Conservation (phyloP, 2,888 invertebrate genomes). For the Leptopterna dolabrata region DNA sequence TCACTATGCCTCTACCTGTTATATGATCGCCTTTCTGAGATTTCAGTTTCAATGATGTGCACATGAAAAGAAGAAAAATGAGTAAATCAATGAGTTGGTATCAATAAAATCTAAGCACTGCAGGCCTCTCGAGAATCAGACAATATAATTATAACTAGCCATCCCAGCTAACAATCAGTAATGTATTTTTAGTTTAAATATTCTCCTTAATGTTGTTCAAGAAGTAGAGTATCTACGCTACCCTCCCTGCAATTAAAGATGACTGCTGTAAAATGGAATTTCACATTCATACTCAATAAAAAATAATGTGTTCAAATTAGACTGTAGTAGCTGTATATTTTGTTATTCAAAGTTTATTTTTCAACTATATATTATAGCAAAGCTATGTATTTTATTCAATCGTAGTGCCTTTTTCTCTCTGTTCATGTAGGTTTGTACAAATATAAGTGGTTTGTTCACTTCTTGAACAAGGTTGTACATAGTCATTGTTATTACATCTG, state of each 20-base stretch:
- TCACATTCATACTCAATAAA: conserved; percentile 23
- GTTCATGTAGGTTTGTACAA: conserved; percentile 22
- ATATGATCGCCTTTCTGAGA: too few relatives aligned
- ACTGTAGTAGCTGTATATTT: conserved; percentile 52
- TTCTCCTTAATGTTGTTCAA: neutral
- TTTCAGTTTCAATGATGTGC: too few relatives aligned
- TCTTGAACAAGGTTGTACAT: conserved; percentile 27
- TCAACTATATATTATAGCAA: neutral
- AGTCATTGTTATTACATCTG: conserved; percentile 3
- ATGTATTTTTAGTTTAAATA: neutral
- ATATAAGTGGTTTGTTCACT: neutral
- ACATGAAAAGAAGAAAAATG: too few relatives aligned
- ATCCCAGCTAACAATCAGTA: neutral
- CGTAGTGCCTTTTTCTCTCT: conserved; percentile 33
- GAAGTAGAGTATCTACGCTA: neutral
- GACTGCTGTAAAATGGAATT: conserved; percentile 11
- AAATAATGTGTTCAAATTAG: conserved; percentile 50
- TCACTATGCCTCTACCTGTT: too few relatives aligned
- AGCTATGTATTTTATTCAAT: conserved; percentile 36
- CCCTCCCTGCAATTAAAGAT: neutral
- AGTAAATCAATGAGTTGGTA: too few relatives aligned
- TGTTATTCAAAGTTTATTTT: conserved; percentile 40
- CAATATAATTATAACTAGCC: neutral
- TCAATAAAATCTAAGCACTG: neutral
- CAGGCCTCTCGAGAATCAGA: neutral